Conservation (phyloP, 2,888 invertebrate species). For the Tiphia femorata region DNA sequence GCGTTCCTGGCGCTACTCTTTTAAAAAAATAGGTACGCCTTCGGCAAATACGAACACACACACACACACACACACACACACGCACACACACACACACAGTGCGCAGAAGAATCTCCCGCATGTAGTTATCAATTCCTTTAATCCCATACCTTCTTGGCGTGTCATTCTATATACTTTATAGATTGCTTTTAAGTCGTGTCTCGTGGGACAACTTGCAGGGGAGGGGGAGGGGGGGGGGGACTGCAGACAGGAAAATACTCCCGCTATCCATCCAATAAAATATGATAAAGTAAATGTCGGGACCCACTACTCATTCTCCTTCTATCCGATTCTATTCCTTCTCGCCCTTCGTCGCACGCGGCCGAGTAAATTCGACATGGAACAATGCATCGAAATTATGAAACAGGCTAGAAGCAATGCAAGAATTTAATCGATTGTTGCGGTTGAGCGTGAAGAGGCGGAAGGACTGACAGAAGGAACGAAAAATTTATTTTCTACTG, state of each 20-base stretch:
- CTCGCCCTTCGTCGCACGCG: too few species aligned
- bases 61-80: too few species aligned
- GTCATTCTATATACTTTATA: conserved; percentile 27
- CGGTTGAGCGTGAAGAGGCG: too few species aligned
- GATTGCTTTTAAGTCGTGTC: conserved; percentile 33
- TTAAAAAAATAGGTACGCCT: background rate
- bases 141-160: conserved; percentile 26
- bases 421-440: conserved; percentile 12
- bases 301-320: too few species aligned
- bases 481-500: too few species aligned
- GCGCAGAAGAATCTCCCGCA: too few species aligned
- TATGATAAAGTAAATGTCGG: conserved; percentile 39
- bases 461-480: too few species aligned
- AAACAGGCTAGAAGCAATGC: conserved; percentile 7
- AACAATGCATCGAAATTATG: conserved; percentile 9
- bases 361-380: conserved; percentile 9
- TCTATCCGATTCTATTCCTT: too few species aligned
- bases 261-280: conserved; percentile 34
- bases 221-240: too few species aligned
- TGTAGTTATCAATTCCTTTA: conserved; percentile 34
- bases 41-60: too few species aligned
- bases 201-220: too few species aligned
- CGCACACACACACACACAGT: too few species aligned
- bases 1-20: conserved; percentile 11
- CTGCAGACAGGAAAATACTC: conserved; percentile 20